Base-by-base conservation (phyloP, 2,113 vertebrate species). In the Muntiacus muntjak region DNA sequence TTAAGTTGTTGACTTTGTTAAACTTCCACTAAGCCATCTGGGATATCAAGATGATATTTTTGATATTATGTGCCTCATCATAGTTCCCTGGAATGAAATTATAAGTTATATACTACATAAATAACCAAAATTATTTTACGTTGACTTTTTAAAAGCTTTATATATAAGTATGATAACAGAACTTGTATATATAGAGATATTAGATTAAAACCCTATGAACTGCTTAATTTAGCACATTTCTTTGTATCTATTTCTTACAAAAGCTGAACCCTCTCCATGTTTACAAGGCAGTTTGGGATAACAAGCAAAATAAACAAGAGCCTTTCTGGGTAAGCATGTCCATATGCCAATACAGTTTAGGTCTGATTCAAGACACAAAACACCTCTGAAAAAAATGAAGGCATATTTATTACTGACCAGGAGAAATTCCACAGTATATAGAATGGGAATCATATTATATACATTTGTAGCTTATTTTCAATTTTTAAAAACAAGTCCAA, bases 241-340 rank as follows among this genome's bases (percentile, higher is more conserved):
- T 94, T 79, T 94, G 71, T 95, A 87, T 86, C 30, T 92, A 50
- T 79, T 89, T 84, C 89, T 90, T 55, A 60, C n/a, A 95, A 96
- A 93, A 89, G 45, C 47, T 93, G 86, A 95, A 95, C 50, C 91
- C 57, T 87, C 94, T 84, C 54, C 97, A 95, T 96, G 62, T 98
- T 98, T 98, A 96, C 57, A 79, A 97, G 89, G 50, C 95, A 97
- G 89, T 83, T 84, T 97, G 55, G 62, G 57, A 94, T 96, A 96
- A 64, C 45, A 89, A 93, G 88, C 76, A 98, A 98, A 92, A 94
- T 96, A 97, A 97, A 97, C 89, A 96, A 95, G 79, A 98, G 25
- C 21, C 14, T 96, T 97, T 95, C 62, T 96, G 78, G 87, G 89
- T 76, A 97, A 95, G 95, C 52, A 25, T 95, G 62, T 95, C 79